These are phyloP conservation scores for Fundulus diaphanus DNA, from an alignment of 2,797 vertebrate species.

Conservation along the genomic window DNA sequence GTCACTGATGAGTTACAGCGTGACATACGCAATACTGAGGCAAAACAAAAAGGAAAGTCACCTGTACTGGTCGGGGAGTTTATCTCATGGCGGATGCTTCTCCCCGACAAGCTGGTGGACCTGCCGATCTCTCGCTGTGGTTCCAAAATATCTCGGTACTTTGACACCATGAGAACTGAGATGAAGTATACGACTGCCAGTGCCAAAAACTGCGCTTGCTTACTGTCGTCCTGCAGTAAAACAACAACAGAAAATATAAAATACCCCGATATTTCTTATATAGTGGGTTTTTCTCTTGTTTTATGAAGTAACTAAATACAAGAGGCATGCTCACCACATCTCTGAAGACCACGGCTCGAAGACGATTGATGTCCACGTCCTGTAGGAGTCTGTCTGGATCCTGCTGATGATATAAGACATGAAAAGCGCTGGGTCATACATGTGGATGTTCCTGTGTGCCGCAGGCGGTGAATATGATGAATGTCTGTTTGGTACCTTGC, in stretches of 20 bases:
- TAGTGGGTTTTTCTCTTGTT: neutral
- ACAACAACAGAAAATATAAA: slow-evolving; percentile 15
- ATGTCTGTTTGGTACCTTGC: slow-evolving; percentile 76
- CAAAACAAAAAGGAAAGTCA: slow-evolving; percentile 59
- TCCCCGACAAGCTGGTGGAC: slow-evolving; percentile 92
- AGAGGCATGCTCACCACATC: slow-evolving; percentile 89
- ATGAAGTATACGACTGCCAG: slow-evolving; percentile 99
- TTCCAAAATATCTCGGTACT: slow-evolving; percentile 98
- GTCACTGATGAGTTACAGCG: slow-evolving; percentile 55
- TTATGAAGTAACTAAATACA: slow-evolving; percentile 7
- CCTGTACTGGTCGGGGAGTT: slow-evolving; percentile 99
- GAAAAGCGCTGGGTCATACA: slow-evolving; percentile 28
- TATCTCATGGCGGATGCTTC: slow-evolving; percentile 97
- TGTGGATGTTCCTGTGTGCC: slow-evolving; percentile 24
- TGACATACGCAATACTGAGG: slow-evolving; percentile 9
- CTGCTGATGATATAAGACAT: slow-evolving; percentile 80
- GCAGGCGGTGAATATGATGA: slow-evolving; percentile 7
- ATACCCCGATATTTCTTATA: slow-evolving; percentile 6
- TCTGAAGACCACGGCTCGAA: slow-evolving; percentile 97
- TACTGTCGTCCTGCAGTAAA: slow-evolving; percentile 91
- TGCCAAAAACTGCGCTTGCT: slow-evolving; percentile 97
- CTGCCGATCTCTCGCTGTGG: slow-evolving; percentile 96
- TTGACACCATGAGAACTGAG: slow-evolving; percentile 99
- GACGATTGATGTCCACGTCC: slow-evolving; percentile 98
- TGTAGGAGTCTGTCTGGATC: slow-evolving; percentile 98